Evolutionary conservation across 1,140 invertebrate species (phyloP).

Genomic region (Drosophila hydei): DNA sequence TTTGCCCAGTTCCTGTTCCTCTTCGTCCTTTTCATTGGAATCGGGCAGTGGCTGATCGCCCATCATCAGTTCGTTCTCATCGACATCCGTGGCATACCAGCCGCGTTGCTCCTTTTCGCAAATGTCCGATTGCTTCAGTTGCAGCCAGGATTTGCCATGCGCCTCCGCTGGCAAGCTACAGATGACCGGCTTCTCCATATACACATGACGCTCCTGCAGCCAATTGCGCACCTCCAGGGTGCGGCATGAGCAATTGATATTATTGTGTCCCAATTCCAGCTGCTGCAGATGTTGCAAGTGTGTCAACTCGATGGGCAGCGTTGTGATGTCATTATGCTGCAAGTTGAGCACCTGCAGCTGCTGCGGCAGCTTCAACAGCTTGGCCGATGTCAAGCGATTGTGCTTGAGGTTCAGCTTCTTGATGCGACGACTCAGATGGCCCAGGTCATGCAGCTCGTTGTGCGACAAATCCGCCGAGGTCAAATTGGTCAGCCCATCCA

Average conservation of each 20-base stretch:
- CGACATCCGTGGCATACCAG: slow-evolving; percentile 23
- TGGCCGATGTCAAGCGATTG: slow-evolving; percentile 85
- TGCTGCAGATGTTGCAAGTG: slow-evolving; percentile 85
- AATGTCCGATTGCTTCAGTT: slow-evolving; percentile 85
- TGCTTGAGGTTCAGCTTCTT: slow-evolving; percentile 86
- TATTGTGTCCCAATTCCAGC: slow-evolving; percentile 86
- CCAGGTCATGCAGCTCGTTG: slow-evolving; percentile 85
- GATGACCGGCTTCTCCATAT: slow-evolving; percentile 85
- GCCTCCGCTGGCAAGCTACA: slow-evolving; percentile 85
- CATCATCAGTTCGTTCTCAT: slow-evolving; percentile 86
- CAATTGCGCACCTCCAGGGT: slow-evolving; percentile 86
- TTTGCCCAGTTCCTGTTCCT: slow-evolving; percentile 83
- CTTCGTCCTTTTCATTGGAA: slow-evolving; percentile 79
- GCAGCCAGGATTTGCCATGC: slow-evolving; percentile 85
- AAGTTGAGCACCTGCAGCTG: slow-evolving; percentile 87
- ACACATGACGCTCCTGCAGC: slow-evolving; percentile 84
- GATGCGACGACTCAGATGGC: slow-evolving; percentile 86
- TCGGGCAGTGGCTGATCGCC: slow-evolving; percentile 85
- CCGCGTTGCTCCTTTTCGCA: slow-evolving; percentile 83
- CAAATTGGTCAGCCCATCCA: slow-evolving; percentile 85
- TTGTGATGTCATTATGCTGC: slow-evolving; percentile 86
- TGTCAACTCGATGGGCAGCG: slow-evolving; percentile 85
- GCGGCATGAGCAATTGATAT: slow-evolving; percentile 86
- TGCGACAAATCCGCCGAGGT: slow-evolving; percentile 86
- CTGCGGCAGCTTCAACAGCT: slow-evolving; percentile 85